A percentile compares a stretch with the other conserved stretches of the same genome.
phyloP scores from a whole-genome alignment of 2,888 invertebrate genomes.

The Thecocarcelia acutangulata region DNA sequence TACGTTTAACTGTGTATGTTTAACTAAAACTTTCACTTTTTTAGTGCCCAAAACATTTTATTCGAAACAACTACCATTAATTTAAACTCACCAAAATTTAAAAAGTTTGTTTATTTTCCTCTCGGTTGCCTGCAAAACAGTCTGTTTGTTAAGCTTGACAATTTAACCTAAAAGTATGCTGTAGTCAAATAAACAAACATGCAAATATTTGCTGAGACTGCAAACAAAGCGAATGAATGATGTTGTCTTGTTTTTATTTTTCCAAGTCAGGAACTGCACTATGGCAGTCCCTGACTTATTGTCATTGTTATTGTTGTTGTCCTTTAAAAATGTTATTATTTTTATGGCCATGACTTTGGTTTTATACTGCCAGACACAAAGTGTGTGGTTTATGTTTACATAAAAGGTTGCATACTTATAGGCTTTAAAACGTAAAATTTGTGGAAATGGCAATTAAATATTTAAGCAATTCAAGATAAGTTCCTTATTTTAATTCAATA shows the following conservation, averaged over 20 bases:
- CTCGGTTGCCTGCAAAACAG: not conserved
- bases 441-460: too few relatives aligned
- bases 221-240: constrained; percentile 14
- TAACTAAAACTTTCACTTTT: not conserved
- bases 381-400: constrained; percentile 18
- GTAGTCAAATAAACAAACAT: constrained; percentile 29
- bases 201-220: constrained; percentile 40
- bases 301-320: not conserved
- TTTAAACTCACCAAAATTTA: not conserved
- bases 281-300: not conserved
- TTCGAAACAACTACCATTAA: not conserved
- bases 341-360: constrained; percentile 45
- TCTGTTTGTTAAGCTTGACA: constrained; percentile 32
- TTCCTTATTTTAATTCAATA: too few relatives aligned
- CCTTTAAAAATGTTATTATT: constrained; percentile 1
- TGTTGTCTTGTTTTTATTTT: not conserved
- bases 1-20: constrained; percentile 2
- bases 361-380: constrained; percentile 6
- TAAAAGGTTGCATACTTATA: constrained; percentile 47
- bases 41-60: not conserved
- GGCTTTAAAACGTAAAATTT: not conserved
- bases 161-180: constrained; percentile 50
- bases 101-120: not conserved
- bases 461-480: too few relatives aligned
- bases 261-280: not conserved